phyloP scores from a whole-genome alignment of 1,140 invertebrate species.

The Forficula auricularia region DNA sequence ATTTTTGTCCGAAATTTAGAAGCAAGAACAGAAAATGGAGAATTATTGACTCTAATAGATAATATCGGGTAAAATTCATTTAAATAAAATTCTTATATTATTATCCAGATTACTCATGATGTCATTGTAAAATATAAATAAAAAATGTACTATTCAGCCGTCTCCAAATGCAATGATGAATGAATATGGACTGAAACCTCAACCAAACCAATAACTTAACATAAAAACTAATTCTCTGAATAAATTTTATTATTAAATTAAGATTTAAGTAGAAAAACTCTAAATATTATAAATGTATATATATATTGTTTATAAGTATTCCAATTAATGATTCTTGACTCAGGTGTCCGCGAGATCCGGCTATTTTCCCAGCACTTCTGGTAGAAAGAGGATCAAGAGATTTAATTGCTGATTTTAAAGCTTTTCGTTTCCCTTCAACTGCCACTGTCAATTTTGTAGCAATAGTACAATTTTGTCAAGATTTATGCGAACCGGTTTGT shows the following conservation, averaged over 20 bases:
- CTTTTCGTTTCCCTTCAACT: conserved; percentile 33
- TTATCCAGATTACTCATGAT: no score
- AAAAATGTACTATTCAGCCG: no score
- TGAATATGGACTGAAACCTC: no score
- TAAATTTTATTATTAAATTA: no score
- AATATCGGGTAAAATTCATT: conserved; percentile 27
- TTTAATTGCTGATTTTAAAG: conserved; percentile 30
- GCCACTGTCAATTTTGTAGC: conserved; percentile 33
- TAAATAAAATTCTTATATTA: not conserved
- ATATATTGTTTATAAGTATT: no score
- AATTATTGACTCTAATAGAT: conserved; percentile 31
- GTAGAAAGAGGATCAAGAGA: conserved; percentile 26
- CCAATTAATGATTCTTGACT: no score
- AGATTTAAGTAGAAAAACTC: no score
- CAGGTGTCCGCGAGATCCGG: conserved; percentile 30
- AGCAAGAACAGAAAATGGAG: conserved; percentile 31
- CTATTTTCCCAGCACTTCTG: conserved; percentile 29
- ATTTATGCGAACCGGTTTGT: conserved; percentile 29
- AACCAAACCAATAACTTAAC: no score
- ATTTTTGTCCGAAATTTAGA: conserved; percentile 34
- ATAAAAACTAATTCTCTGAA: no score
- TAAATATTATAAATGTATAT: no score
- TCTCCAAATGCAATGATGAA: no score
- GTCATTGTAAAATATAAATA: no score
- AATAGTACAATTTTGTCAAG: conserved; percentile 34